These are phyloP conservation scores for Nestor notabilis DNA, from an alignment of 2,113 vertebrate genomes.

Conservation along the genomic window DNA sequence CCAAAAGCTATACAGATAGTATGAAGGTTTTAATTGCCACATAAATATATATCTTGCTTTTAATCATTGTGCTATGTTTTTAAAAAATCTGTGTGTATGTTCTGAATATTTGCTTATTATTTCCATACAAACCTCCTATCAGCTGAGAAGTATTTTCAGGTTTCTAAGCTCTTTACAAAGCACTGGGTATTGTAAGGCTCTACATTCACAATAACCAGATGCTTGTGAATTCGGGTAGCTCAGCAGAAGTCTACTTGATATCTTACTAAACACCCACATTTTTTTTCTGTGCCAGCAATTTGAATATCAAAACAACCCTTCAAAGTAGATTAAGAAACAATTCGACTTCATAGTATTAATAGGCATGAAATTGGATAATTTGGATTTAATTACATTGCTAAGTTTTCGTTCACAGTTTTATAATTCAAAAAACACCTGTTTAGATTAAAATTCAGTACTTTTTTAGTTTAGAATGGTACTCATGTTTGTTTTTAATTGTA, in stretches of 20 bases:
- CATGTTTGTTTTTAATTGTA: background rate
- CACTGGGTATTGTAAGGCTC: background rate
- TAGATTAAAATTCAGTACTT: constrained; percentile 28
- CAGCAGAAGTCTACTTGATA: constrained; percentile 42
- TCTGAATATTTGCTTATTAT: background rate
- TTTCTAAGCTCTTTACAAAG: background rate
- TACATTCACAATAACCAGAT: background rate
- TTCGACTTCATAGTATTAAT: constrained; percentile 58
- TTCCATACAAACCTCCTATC: background rate
- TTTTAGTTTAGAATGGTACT: constrained; percentile 14
- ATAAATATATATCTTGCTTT: background rate
- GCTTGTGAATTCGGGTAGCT: background rate
- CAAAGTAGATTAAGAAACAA: constrained; percentile 71
- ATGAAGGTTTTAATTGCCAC: background rate
- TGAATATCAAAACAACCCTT: constrained; percentile 69
- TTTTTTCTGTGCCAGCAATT: constrained; percentile 37
- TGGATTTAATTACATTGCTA: constrained; percentile 67
- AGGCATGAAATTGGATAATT: constrained; percentile 73
- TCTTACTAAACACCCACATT: constrained; percentile 35
- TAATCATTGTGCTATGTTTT: background rate
- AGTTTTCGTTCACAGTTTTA: constrained; percentile 46
- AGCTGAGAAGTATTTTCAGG: background rate
- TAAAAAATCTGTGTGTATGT: background rate
- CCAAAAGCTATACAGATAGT: background rate
- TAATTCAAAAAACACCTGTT: constrained; percentile 59